Conservation (phyloP, 2,113 vertebrate species). For the Mesocricetus auratus region DNA sequence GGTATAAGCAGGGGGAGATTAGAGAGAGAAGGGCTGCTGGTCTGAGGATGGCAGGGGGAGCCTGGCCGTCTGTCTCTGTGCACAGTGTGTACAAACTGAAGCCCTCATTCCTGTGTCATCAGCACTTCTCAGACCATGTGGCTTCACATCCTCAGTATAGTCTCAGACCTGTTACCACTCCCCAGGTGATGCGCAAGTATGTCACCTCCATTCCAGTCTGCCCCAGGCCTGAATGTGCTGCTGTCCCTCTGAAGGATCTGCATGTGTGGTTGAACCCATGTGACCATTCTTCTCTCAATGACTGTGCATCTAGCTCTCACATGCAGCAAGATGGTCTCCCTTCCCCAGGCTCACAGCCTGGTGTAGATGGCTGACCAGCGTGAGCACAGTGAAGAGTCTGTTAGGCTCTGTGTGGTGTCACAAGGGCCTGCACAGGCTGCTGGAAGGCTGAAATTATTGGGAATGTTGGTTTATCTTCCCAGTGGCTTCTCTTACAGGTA, state of each 20-base stretch:
- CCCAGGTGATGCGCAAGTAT: too few relatives aligned
- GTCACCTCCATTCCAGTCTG: rapidly evolving
- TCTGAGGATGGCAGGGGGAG: neutral
- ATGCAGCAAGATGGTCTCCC: too few relatives aligned
- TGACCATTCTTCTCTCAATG: rapidly evolving
- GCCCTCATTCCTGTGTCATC: neutral
- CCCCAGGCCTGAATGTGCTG: neutral
- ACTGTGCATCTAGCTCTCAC: neutral
- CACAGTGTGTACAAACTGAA: too few relatives aligned
- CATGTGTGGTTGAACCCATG: rapidly evolving
- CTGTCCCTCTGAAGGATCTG: neutral
- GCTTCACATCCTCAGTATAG: too few relatives aligned
- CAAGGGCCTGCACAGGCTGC: neutral
- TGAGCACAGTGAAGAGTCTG: rapidly evolving
- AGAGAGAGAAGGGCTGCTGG: neutral
- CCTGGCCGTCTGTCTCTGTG: neutral
- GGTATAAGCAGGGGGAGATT: neutral
- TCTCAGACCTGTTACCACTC: neutral
- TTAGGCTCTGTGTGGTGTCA: neutral
- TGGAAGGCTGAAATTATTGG: neutral
- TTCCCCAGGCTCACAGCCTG: neutral
- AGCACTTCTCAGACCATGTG: neutral
- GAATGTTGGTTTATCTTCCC: neutral
- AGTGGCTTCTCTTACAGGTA: neutral
- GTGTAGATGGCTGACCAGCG: neutral